These are phyloP conservation scores for Neomonachus schauinslandi DNA, from an alignment of 2,113 vertebrate genomes.

Conservation along the genomic window DNA sequence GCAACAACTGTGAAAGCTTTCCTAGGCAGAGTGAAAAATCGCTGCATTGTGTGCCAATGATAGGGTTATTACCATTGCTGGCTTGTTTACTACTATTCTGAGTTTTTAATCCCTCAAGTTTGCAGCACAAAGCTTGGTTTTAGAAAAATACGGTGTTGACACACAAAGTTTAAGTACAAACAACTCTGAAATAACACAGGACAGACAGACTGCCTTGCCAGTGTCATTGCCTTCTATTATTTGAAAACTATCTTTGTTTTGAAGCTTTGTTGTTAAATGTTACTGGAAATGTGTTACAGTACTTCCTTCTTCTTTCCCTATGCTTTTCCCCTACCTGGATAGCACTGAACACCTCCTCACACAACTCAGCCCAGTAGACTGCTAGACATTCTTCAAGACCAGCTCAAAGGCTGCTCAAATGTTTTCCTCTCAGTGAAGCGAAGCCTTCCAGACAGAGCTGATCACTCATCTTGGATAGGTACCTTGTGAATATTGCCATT, in stretches of 20 bases:
- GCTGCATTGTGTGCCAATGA: background rate
- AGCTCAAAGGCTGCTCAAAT: background rate
- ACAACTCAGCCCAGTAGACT: background rate
- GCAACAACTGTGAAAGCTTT: background rate
- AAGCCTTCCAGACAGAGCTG: background rate
- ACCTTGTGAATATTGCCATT: background rate
- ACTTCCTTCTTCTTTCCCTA: background rate
- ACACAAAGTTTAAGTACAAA: background rate
- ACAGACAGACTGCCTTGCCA: background rate
- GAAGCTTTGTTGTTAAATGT: background rate
- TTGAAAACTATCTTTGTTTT: background rate
- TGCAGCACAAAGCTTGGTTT: background rate
- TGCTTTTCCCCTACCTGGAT: fast-evolving
- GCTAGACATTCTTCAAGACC: background rate
- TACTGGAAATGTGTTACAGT: background rate
- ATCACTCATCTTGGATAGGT: background rate
- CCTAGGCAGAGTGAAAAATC: background rate
- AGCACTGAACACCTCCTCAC: background rate
- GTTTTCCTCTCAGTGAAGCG: background rate
- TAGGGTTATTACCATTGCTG: background rate
- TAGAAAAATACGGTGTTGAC: background rate
- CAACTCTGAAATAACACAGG: background rate
- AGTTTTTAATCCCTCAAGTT: conserved; percentile 42
- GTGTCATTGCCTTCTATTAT: background rate
- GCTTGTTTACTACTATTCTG: background rate